Percentiles rank a stretch among this genome's conserved stretches.
Conservation (phyloP, 1,140 invertebrate species). For the Eriosoma lanigerum region DNA sequence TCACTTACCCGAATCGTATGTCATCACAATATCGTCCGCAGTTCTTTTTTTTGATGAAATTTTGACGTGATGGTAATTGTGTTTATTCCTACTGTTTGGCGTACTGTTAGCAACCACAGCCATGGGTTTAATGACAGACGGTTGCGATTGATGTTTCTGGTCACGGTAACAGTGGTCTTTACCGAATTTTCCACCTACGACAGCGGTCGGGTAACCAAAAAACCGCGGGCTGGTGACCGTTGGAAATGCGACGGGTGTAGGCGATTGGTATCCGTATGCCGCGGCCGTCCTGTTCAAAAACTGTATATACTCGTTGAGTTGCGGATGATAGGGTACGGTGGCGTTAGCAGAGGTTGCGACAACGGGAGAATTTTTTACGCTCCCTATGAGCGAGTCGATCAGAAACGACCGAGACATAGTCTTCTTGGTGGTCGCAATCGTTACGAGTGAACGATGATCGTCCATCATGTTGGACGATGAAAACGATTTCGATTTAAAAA, state of each 20-base stretch:
- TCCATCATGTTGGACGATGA: not conserved
- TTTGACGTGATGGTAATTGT: not conserved
- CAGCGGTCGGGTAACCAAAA: not conserved
- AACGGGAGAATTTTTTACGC: slow-evolving; percentile 14
- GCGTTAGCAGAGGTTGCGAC: not conserved
- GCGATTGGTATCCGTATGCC: slow-evolving; percentile 35
- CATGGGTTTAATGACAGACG: not conserved
- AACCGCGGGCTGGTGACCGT: not conserved
- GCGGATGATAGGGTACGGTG: slow-evolving; percentile 15
- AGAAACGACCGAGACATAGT: slow-evolving; percentile 55
- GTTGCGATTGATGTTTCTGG: not conserved
- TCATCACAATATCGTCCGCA: not conserved
- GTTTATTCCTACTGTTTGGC: not conserved
- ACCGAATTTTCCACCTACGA: not conserved
- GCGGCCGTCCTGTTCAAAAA: slow-evolving; percentile 32
- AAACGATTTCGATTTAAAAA: not conserved
- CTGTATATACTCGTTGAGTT: slow-evolving; percentile 32
- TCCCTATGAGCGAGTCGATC: slow-evolving; percentile 54
- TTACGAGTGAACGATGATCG: not conserved
- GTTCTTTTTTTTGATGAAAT: not conserved
- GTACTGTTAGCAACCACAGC: not conserved
- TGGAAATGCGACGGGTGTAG: not conserved
- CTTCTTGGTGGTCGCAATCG: slow-evolving; percentile 13
- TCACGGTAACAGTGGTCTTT: not conserved
- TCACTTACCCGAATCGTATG: not conserved